These are phyloP conservation scores for Brachyrhaphis roseni DNA, from an alignment of 2,797 vertebrate genomes.

Conservation along the genomic window DNA sequence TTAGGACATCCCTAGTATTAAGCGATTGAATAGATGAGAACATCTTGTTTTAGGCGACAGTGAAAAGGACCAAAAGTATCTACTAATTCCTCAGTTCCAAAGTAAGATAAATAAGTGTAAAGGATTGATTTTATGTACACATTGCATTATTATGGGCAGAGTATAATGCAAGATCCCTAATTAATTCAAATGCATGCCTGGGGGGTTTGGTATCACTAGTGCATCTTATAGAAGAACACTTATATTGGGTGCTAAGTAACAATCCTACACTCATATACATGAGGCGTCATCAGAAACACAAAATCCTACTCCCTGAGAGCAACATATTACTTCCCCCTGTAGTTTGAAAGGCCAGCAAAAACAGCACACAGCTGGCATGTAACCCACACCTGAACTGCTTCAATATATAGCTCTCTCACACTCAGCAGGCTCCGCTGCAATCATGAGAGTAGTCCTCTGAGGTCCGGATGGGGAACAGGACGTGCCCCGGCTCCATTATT, in stretches of 20 bases:
- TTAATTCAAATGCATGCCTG: not conserved
- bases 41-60: not conserved
- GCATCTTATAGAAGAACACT: not conserved
- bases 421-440: slow-evolving; percentile 17
- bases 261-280: not conserved
- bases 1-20: not conserved
- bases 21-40: not conserved
- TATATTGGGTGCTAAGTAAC: not conserved
- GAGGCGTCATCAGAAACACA: slow-evolving; percentile 5
- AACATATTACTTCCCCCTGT: slow-evolving; percentile 54
- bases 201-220: not conserved
- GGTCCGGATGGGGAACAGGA: slow-evolving; percentile 63
- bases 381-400: slow-evolving; percentile 56
- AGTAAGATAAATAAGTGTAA: not conserved
- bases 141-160: not conserved
- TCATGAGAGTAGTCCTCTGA: slow-evolving; percentile 59
- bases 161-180: not conserved
- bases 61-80: not conserved
- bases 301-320: slow-evolving; percentile 30
- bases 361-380: slow-evolving; percentile 54
- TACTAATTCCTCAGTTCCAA: not conserved
- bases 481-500: slow-evolving; percentile 73
- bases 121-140: not conserved
- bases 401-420: slow-evolving; percentile 23
- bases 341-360: slow-evolving; percentile 58